Conservation (phyloP, 1,140 invertebrate species). For the Caerostris extrusa region DNA sequence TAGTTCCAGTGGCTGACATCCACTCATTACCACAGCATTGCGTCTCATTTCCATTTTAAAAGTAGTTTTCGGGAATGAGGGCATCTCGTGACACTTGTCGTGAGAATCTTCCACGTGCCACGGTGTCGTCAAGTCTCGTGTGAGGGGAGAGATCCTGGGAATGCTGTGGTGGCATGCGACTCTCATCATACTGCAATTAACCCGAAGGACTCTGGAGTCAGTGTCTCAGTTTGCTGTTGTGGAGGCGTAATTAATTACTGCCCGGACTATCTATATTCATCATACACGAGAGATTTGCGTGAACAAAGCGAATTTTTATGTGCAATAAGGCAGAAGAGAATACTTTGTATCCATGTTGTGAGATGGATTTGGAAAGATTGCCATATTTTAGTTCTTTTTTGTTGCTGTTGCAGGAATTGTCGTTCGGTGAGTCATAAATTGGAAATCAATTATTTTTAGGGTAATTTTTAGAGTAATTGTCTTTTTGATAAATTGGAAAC, state of each 20-base stretch:
- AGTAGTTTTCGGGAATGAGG: background rate
- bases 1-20: background rate
- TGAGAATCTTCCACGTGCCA: conserved; percentile 38
- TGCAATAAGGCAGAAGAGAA: background rate
- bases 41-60: conserved; percentile 27
- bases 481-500: no score
- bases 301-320: background rate
- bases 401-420: background rate
- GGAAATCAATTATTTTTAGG: background rate
- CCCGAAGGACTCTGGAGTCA: conserved; percentile 44
- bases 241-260: conserved; percentile 38
- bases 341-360: background rate
- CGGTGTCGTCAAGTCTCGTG: conserved; percentile 39
- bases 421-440: background rate
- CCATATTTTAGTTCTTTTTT: background rate
- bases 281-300: background rate
- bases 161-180: background rate
- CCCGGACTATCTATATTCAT: background rate
- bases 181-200: conserved; percentile 51
- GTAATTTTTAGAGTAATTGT: no score
- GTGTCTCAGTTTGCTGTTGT: background rate
- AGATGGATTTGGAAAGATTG: background rate
- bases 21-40: background rate
- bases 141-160: conserved; percentile 1
- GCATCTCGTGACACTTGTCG: conserved; percentile 19